These are phyloP conservation scores for Philopedon plagiatum DNA, from an alignment of 2,888 invertebrate species.

Conservation along the genomic window DNA sequence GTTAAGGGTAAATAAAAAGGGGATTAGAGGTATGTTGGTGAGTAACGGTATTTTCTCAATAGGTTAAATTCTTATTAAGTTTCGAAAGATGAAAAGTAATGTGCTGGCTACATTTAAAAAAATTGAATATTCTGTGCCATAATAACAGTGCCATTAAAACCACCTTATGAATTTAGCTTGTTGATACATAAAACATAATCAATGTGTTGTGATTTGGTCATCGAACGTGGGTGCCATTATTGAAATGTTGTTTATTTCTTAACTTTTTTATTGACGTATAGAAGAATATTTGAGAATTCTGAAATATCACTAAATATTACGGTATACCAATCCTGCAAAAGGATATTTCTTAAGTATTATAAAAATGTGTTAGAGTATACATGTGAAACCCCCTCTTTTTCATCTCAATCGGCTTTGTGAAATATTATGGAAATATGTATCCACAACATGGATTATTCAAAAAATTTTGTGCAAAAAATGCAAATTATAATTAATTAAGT, in stretches of 20 bases:
- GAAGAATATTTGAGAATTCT: background rate
- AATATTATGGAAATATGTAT: background rate
- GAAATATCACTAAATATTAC: background rate
- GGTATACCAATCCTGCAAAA: background rate
- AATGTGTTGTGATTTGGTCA: background rate
- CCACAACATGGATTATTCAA: background rate
- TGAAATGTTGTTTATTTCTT: background rate
- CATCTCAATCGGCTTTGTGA: background rate
- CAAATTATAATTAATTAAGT: too few relatives aligned
- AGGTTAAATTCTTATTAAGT: background rate
- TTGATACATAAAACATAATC: background rate
- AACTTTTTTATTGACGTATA: background rate
- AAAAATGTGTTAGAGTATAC: background rate
- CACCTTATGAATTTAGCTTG: background rate
- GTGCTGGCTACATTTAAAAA: background rate
- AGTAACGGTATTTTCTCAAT: background rate
- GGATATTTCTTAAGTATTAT: background rate
- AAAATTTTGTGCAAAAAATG: too few relatives aligned
- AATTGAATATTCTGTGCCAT: background rate
- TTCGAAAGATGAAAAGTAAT: background rate
- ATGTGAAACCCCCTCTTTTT: constrained; percentile 1
- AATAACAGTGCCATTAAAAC: constrained; percentile 10
- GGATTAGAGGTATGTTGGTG: background rate
- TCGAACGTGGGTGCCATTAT: constrained; percentile 5
- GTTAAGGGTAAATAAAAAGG: background rate